A percentile compares a stretch with the other conserved stretches of the same genome.
Conservation (phyloP, 2,888 invertebrate species). For the Ctena decussata region DNA sequence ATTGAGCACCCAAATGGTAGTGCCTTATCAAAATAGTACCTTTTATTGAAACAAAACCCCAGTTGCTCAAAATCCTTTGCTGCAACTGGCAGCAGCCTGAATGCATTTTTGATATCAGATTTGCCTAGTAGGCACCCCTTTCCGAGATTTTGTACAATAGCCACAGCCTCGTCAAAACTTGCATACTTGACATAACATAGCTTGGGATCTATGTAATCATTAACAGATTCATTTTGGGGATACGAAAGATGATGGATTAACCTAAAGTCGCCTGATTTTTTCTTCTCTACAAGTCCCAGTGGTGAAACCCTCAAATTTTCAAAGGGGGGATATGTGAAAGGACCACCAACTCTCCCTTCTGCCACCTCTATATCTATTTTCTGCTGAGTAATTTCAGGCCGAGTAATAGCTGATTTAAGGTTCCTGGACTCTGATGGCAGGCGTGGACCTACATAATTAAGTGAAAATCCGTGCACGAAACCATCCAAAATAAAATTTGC, state of each 20-base stretch:
- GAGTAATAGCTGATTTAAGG: slow-evolving; percentile 2
- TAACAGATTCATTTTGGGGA: background rate
- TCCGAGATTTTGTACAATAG: background rate
- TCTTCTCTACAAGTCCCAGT: slow-evolving; percentile 16
- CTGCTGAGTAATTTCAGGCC: no score
- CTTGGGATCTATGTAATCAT: slow-evolving; percentile 25
- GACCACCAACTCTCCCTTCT: slow-evolving; percentile 27
- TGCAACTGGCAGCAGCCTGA: background rate
- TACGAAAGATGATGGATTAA: slow-evolving; percentile 26
- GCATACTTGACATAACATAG: slow-evolving; percentile 23
- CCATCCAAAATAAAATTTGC: background rate
- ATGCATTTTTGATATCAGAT: background rate
- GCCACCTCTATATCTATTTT: slow-evolving; percentile 14
- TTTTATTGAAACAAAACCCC: background rate
- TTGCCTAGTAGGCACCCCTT: slow-evolving; percentile 12
- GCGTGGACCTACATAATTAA: background rate
- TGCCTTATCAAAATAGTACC: slow-evolving; percentile 30
- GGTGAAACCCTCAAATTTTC: slow-evolving; percentile 27
- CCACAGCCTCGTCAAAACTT: slow-evolving; percentile 17
- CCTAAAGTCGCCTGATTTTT: slow-evolving; percentile 16
- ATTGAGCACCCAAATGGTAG: background rate
- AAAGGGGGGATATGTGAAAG: slow-evolving; percentile 12
- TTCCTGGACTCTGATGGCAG: background rate
- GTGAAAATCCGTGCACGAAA: background rate
- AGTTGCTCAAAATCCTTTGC: background rate